Conservation (phyloP, 2,797 vertebrate species). For the Acanthiza pusilla region DNA sequence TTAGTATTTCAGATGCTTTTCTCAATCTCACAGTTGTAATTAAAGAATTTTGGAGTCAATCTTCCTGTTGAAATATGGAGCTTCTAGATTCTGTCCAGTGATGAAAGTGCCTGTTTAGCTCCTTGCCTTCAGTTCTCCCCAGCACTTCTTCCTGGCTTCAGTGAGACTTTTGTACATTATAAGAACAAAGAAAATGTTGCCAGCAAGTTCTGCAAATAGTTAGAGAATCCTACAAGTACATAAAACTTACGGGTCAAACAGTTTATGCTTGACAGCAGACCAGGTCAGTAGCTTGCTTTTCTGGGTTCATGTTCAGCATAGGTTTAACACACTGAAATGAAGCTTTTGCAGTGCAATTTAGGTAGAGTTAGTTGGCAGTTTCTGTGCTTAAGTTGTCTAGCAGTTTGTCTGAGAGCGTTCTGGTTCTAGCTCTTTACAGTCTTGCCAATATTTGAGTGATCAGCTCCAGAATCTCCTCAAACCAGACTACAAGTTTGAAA, state of each 20-base stretch:
- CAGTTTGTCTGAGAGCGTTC: not conserved
- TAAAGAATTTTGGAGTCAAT: constrained; percentile 47
- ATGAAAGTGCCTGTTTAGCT: constrained; percentile 42
- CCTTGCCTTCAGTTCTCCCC: not conserved
- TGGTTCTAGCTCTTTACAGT: not conserved
- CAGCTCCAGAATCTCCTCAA: not conserved
- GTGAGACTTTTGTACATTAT: not conserved
- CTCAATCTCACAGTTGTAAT: constrained; percentile 52
- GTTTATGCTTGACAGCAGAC: not conserved
- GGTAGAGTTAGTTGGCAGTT: not conserved
- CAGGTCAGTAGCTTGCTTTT: not conserved
- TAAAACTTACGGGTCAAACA: not conserved
- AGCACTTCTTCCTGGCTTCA: not conserved
- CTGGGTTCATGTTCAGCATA: not conserved
- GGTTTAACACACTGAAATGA: not conserved
- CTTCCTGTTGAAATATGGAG: constrained; percentile 48
- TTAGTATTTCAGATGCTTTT: constrained; percentile 61
- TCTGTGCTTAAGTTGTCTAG: not conserved
- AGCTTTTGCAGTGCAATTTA: not conserved
- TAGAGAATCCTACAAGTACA: not conserved
- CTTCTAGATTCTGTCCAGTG: constrained; percentile 4
- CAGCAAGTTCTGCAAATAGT: not conserved
- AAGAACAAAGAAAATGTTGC: not conserved
- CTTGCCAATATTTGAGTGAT: not conserved
- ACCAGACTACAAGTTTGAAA: not conserved